Conservation (phyloP, 2,113 vertebrate species). For the Hippocampus zosterae region DNA sequence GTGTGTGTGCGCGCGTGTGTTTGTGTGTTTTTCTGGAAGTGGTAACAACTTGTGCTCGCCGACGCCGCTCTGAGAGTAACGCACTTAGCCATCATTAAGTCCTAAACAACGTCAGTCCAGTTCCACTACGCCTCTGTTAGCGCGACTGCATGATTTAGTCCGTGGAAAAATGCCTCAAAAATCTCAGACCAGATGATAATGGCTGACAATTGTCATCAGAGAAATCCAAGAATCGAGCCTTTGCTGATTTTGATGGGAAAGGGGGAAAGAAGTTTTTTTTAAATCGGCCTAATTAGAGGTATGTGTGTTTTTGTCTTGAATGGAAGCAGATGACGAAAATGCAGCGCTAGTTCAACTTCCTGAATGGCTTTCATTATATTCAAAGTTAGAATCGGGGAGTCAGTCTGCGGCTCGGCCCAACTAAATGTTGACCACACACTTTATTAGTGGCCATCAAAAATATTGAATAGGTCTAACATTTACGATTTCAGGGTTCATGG, state of each 20-base stretch:
- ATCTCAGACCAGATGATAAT: neutral
- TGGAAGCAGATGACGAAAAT: no score
- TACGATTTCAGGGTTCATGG: no score
- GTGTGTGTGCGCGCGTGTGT: conserved; percentile 2
- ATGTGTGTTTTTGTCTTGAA: no score
- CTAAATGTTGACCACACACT: no score
- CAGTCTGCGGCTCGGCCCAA: no score
- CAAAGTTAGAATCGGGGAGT: no score
- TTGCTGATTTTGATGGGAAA: neutral
- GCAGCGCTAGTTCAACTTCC: no score
- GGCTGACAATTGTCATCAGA: neutral
- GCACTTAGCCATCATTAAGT: conserved; percentile 1
- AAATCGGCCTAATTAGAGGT: no score
- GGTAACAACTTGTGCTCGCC: neutral
- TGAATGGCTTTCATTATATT: no score
- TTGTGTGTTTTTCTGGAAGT: neutral
- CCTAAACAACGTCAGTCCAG: neutral
- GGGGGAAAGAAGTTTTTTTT: no score
- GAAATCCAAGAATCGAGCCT: neutral
- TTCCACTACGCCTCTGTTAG: conserved; percentile 1
- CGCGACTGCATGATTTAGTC: neutral
- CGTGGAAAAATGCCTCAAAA: neutral
- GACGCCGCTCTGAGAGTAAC: neutral
- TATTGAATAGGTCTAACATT: no score
- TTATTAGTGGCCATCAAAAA: no score